Conservation (phyloP, 2,113 vertebrate genomes). For the Laticauda laticaudata region DNA sequence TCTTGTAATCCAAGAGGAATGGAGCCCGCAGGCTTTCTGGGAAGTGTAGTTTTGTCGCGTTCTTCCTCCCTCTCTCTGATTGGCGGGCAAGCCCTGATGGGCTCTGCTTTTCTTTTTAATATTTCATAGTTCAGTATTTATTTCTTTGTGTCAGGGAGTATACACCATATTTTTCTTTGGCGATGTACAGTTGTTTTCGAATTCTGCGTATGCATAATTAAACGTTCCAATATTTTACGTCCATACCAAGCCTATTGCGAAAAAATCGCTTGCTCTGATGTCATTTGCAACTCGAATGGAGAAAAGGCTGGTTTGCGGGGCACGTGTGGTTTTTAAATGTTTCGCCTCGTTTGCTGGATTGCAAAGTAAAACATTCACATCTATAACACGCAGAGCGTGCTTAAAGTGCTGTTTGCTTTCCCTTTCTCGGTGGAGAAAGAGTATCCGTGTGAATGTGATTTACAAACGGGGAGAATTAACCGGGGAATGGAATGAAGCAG, state of each 20-base stretch:
- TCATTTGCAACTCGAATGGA: neutral
- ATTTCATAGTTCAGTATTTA: no score
- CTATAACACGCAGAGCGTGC: neutral
- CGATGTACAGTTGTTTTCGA: neutral
- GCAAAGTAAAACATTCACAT: neutral
- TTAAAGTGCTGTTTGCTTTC: neutral
- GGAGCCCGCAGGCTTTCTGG: neutral
- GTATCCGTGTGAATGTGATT: neutral
- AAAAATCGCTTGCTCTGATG: neutral
- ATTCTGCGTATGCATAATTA: neutral
- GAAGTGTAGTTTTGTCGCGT: slow-evolving; percentile 3
- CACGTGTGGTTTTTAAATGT: neutral
- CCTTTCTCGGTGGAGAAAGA: neutral
- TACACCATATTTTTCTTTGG: neutral
- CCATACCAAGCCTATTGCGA: neutral
- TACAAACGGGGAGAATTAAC: neutral
- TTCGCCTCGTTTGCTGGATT: neutral
- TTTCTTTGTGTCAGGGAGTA: neutral
- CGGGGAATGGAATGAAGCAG: neutral
- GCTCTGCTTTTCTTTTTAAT: neutral
- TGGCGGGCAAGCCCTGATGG: neutral
- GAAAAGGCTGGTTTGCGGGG: neutral
- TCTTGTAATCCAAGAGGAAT: neutral
- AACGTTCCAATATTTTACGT: neutral
- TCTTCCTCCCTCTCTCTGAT: neutral